Evolutionary conservation across 2,797 vertebrate species (phyloP).

Genomic region (Tamandua tetradactyla): DNA sequence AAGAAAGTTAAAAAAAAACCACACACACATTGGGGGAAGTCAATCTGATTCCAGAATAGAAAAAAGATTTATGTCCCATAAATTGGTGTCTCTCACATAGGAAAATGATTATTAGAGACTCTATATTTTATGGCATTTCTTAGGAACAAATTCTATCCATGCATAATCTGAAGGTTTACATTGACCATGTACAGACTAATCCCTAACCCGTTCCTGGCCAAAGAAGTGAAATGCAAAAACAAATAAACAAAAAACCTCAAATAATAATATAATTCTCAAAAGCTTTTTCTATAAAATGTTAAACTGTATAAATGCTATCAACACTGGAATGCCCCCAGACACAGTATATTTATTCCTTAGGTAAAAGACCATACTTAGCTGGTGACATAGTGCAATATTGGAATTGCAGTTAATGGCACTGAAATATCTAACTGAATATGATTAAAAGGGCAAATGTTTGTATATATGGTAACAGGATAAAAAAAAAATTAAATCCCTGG

Average conservation of each 20-base stretch:
- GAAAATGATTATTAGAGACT: neutral
- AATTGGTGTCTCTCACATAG: neutral
- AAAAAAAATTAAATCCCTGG: too few relatives aligned
- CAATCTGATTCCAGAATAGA: neutral
- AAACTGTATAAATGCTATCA: neutral
- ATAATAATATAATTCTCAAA: neutral
- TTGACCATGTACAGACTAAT: neutral
- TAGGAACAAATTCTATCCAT: neutral
- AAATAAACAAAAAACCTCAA: slow-evolving; percentile 30
- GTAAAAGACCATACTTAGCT: slow-evolving; percentile 6
- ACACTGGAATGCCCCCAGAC: neutral
- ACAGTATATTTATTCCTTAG: neutral
- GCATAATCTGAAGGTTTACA: neutral
- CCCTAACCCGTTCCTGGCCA: neutral
- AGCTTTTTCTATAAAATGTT: neutral
- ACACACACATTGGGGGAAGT: neutral
- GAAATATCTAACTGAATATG: too few relatives aligned
- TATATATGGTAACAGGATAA: too few relatives aligned
- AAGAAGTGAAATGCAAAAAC: neutral
- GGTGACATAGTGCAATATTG: too few relatives aligned
- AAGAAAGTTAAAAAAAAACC: neutral
- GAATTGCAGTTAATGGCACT: too few relatives aligned
- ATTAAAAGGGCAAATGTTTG: too few relatives aligned
- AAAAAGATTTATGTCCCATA: neutral
- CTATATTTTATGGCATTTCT: neutral